Percentiles rank a stretch among this genome's conserved stretches.
These are phyloP conservation scores for Phlogophora meticulosa DNA, from an alignment of 2,888 invertebrate species.

Conservation along the genomic window DNA sequence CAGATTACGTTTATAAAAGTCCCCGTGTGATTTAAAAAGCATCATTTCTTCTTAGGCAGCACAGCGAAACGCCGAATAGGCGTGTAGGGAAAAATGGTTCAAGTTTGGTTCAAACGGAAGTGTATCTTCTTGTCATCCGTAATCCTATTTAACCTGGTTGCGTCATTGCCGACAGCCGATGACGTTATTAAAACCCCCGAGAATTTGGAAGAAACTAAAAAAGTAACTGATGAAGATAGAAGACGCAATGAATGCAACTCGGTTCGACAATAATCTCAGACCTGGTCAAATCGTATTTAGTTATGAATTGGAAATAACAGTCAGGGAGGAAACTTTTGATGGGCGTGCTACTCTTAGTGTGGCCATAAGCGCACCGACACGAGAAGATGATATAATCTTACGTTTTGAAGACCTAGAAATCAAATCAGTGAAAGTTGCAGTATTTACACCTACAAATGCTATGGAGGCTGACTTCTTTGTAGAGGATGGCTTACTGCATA, in stretches of 20 bases:
- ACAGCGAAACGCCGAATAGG: slow-evolving; percentile 69
- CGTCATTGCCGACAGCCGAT: slow-evolving; percentile 68
- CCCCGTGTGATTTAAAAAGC: too few species aligned
- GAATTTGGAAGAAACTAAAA: slow-evolving; percentile 15
- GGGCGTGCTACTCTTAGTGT: slow-evolving; percentile 74
- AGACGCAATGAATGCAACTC: slow-evolving; percentile 49
- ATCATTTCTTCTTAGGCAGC: slow-evolving; percentile 67
- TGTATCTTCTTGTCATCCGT: slow-evolving; percentile 68
- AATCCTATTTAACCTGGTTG: slow-evolving; percentile 69
- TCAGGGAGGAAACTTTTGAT: slow-evolving; percentile 68
- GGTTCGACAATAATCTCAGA: slow-evolving; percentile 64
- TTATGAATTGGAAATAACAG: slow-evolving; percentile 73
- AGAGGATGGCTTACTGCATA: slow-evolving; percentile 69
- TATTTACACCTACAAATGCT: slow-evolving; percentile 67
- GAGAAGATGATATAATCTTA: slow-evolving; percentile 71
- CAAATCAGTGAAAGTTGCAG: slow-evolving; percentile 70
- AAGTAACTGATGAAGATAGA: slow-evolving; percentile 38
- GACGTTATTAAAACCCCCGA: slow-evolving; percentile 45
- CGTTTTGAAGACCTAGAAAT: slow-evolving; percentile 70
- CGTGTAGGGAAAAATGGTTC: slow-evolving; percentile 75
- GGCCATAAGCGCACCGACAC: slow-evolving; percentile 62
- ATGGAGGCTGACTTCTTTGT: slow-evolving; percentile 54
- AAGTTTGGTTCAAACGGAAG: slow-evolving; percentile 77
- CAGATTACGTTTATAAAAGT: too few species aligned
- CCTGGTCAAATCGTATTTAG: slow-evolving; percentile 72